phyloP scores from a whole-genome alignment of 2,113 vertebrate genomes.

The Phocoena sinus region DNA sequence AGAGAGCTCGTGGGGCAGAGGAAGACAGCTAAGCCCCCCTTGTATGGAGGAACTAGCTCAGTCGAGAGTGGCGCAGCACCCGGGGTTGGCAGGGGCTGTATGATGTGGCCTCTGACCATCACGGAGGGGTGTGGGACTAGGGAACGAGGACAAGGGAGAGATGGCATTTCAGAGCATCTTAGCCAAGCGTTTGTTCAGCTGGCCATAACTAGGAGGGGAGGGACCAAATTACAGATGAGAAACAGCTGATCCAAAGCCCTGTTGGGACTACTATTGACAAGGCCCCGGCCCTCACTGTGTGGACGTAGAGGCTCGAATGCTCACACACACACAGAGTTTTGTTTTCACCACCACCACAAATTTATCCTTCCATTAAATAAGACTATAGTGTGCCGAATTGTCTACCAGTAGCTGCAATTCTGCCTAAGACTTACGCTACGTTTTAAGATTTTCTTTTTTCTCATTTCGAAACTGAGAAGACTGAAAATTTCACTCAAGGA shows the following conservation, averaged over 20 bases:
- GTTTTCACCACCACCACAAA: background rate
- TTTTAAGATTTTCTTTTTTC: background rate
- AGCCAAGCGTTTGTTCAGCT: background rate
- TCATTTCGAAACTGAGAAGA: background rate
- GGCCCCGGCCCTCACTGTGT: background rate
- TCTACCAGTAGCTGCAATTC: background rate
- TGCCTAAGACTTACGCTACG: background rate
- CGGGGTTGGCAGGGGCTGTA: rapidly evolving
- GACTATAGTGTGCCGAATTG: background rate
- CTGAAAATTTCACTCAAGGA: background rate
- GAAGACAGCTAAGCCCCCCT: background rate
- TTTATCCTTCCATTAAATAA: background rate
- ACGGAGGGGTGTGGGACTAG: rapidly evolving
- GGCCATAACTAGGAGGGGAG: background rate
- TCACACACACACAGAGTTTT: background rate
- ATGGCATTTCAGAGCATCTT: background rate
- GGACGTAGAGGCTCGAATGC: background rate
- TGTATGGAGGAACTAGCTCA: background rate
- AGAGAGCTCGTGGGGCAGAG: rapidly evolving
- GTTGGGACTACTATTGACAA: background rate
- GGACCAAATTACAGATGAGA: no score
- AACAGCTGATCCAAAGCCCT: background rate
- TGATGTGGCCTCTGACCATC: background rate
- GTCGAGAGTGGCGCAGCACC: rapidly evolving
- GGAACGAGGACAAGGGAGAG: background rate